Evolutionary conservation across 2,797 vertebrate genomes (phyloP), one percentile per base, ranked within the genome.

Genomic region (Fringilla coelebs): DNA sequence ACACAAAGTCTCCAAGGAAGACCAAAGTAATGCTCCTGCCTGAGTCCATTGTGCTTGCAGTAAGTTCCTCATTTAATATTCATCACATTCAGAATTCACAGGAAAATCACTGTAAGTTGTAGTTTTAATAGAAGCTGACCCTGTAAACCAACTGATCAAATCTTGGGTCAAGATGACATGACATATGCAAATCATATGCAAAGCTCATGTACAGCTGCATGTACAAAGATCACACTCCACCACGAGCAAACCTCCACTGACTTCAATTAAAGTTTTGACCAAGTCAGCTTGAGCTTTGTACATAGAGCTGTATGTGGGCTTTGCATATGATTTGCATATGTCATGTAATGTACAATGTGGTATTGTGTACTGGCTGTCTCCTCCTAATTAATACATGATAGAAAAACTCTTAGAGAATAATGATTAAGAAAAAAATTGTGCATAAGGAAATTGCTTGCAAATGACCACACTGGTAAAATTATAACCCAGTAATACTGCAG

Each of bases 361-460:
- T 66, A 89, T 85, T 96, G 93, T 92, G 95, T 95, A 93, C 83
- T 90, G 80, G 48, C 63, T 85, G 70, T 93, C 57, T 95, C 78
- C 52, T 41, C 45, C 76, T 97, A 96, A 97, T 96, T 95, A 97
- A 96, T 93, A 95, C 84, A 90, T 85, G 85, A 86, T 88, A 94
- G 81, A 82, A 90, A 95, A 94, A 58, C 51, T 95, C 77, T 11
- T 45, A 13, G 75, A 89, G 85, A 90, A 93, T 77, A 90, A 94
- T 85, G 89, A 96, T 96, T 90, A 94, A 93, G 86, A 73, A 93
- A 94, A 96, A 95, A 28, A 48, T 34, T 61, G 89, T 74, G 85
- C 81, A 83, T 90, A 94, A 94, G 92, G 89, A 95, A 96, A 96
- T 94, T 89, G 58, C 94, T 93, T 85, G 52, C 85, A 91, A 96